Evolutionary conservation across 2,888 invertebrate species (phyloP).

Genomic region (Zygogramma bicolorata): DNA sequence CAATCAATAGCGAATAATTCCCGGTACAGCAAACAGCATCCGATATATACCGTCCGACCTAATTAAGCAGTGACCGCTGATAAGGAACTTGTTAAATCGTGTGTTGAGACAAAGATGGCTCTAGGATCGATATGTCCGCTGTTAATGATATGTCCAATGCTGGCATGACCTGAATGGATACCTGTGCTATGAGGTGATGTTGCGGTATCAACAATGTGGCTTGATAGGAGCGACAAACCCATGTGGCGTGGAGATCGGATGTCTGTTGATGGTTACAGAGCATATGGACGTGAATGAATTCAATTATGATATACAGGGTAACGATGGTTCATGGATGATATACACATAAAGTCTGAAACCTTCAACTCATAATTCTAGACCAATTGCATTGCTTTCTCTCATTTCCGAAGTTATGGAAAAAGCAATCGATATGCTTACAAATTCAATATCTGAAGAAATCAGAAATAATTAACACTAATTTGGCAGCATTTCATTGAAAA

Average conservation of each 20-base stretch:
- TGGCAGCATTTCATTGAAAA: no score
- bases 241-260: neutral
- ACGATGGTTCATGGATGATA: no score
- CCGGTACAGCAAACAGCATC: neutral
- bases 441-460: no score
- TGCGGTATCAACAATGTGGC: neutral
- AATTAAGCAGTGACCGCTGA: neutral
- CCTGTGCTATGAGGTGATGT: neutral
- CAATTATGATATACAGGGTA: neutral
- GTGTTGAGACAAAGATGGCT: neutral
- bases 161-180: neutral
- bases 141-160: neutral
- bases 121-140: neutral
- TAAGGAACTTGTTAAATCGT: slow-evolving; percentile 1
- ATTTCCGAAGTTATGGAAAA: no score
- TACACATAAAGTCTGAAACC: no score
- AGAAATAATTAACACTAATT: no score
- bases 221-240: neutral
- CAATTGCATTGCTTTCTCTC: no score
- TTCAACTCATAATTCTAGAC: no score
- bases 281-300: neutral
- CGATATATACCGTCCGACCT: neutral
- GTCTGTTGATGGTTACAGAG: neutral
- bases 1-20: neutral
- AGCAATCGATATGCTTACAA: no score